Base-by-base conservation (phyloP, 2,797 vertebrate genomes). In the Danio kyathit region DNA sequence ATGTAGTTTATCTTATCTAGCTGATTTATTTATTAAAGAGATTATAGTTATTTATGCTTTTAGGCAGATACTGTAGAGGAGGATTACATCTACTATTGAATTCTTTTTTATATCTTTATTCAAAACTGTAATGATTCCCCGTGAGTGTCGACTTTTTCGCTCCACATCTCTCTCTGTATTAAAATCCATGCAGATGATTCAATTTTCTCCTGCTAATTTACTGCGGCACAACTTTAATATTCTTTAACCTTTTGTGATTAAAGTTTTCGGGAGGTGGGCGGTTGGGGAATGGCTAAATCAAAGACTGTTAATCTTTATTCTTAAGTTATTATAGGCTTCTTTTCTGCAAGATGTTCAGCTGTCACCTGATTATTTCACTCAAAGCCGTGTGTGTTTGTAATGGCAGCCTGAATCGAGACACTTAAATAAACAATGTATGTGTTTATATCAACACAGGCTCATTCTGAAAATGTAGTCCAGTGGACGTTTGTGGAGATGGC, bases 131-230 rank as follows among this genome's bases (percentile, higher is more conserved):
- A 19, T 57, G 12, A 72, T 44, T 72, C 51, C 70, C 51, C 11
- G 16, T 71, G 59, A 41, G 59, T 12, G 29, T n/a, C 38, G 38
- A 16, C 21, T 17, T 40, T 41, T 61, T 48, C 46, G 38, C 8
- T 75, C 52, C 38, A 67, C 79, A 43, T 69, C 56, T 49, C 56
- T 66, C 38, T 2, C 29, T 29, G 1, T 38, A 69, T 69, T 81
- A 81, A 59, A 81, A 43, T 75, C 64, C 49, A 46, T 2, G 2
- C 5, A 41, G 61, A 46, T 66, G 74, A 69, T 61, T 81, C 6
- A 75, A 81, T 81, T 75, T 69, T 69, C 63, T 69, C 17, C 1
- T 51, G 64, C 54, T 76, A 81, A 76, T 75, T 81, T 63, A 76
- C 17, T 43, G 40, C 12, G 14, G 21, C 46, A 48, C 57, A 75